Conservation (phyloP, 2,888 invertebrate genomes). For the Netelia inedita region DNA sequence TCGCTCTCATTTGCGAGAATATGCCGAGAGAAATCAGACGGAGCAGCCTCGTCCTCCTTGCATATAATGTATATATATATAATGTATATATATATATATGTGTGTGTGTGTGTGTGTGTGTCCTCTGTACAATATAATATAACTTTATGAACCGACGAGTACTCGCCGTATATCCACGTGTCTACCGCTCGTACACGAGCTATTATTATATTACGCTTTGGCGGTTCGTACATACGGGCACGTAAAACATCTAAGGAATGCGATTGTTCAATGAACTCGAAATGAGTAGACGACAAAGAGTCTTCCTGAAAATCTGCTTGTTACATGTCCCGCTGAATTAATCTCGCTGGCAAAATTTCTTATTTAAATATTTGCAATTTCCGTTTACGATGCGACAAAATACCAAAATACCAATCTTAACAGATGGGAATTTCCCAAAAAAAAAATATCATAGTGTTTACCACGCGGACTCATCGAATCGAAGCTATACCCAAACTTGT, state of each 20-base stretch:
- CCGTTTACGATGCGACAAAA: too few species aligned
- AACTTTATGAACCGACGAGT: constrained; percentile 62
- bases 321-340: background rate
- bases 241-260: constrained; percentile 21
- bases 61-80: background rate
- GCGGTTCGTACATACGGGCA: constrained; percentile 31
- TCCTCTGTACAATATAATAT: constrained; percentile 58
- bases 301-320: background rate
- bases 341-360: too few species aligned
- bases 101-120: background rate
- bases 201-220: constrained; percentile 60
- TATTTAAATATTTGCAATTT: too few species aligned
- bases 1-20: constrained; percentile 39
- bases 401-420: too few species aligned
- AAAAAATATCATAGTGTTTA: too few species aligned
- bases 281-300: background rate
- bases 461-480: too few species aligned
- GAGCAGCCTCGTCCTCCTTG: constrained; percentile 63
- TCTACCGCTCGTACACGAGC: constrained; percentile 29
- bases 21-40: constrained; percentile 64
- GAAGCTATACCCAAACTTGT: too few species aligned
- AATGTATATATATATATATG: background rate
- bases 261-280: constrained; percentile 4
- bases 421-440: too few species aligned
- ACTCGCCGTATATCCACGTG: constrained; percentile 46